These are phyloP conservation scores for Brachypodius melanocephalos DNA, from an alignment of 2,113 vertebrate species.

Conservation along the genomic window DNA sequence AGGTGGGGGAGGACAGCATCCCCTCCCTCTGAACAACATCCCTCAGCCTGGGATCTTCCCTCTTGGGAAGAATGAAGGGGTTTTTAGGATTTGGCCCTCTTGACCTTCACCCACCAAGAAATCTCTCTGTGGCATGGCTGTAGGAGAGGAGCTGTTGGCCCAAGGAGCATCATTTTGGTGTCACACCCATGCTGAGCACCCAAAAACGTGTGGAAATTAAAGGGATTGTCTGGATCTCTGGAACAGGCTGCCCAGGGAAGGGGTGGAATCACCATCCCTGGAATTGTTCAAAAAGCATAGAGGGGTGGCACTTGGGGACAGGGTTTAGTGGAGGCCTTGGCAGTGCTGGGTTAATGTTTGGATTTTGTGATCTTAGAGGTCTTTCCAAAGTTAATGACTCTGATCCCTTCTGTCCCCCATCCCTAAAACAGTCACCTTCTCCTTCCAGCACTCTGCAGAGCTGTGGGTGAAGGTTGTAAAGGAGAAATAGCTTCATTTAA, in stretches of 20 bases:
- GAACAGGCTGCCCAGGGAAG: not conserved
- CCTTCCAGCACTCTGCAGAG: not conserved
- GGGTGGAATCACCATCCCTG: not conserved
- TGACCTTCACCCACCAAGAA: fast-evolving
- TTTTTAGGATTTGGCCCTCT: not conserved
- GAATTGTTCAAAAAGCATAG: not conserved
- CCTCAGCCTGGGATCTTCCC: not conserved
- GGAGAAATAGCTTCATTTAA: not conserved
- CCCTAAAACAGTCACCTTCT: not conserved
- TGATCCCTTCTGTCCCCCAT: not conserved
- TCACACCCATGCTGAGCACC: fast-evolving
- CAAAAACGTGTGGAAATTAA: fast-evolving
- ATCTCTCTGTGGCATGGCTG: fast-evolving
- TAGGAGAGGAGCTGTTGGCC: not conserved
- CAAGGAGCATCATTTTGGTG: not conserved
- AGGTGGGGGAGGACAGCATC: not conserved
- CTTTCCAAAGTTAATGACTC: not conserved
- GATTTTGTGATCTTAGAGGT: not conserved
- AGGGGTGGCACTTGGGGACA: not conserved
- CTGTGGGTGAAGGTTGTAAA: not conserved
- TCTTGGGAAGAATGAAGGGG: not conserved
- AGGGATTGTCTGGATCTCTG: not conserved
- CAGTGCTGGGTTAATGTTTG: not conserved
- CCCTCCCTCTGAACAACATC: fast-evolving
- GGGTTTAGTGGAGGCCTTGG: not conserved